Conservation (phyloP, 2,113 vertebrate species). For the Numida meleagris region DNA sequence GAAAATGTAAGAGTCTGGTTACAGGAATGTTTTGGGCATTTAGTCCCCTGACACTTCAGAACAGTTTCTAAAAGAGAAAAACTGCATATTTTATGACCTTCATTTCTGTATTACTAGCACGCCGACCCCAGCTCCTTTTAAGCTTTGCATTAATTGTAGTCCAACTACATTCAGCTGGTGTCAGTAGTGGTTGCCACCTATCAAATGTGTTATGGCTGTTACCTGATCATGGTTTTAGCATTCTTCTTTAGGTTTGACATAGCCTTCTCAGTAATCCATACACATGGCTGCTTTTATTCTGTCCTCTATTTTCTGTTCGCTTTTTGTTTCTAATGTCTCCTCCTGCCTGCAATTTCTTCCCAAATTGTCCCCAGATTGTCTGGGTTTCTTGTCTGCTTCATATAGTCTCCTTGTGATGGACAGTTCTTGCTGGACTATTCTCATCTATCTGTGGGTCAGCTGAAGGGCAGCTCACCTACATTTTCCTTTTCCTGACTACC, state of each 20-base stretch:
- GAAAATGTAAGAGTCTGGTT: not conserved
- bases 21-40: not conserved
- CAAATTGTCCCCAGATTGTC: not conserved
- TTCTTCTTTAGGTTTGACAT: conserved; percentile 18
- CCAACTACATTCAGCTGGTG: not conserved
- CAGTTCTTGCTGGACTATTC: not conserved
- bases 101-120: not conserved
- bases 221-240: not conserved
- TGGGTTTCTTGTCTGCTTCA: not conserved
- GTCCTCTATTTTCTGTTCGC: not conserved
- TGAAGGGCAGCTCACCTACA: not conserved
- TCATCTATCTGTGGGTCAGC: not conserved
- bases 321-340: not conserved
- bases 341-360: not conserved
- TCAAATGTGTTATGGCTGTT: not conserved
- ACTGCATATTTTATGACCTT: not conserved
- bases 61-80: not conserved
- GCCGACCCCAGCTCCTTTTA: not conserved
- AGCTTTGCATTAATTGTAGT: not conserved
- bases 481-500: not conserved
- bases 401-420: not conserved
- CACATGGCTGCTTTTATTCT: not conserved
- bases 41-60: accelerated
- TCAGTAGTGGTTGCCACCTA: not conserved
- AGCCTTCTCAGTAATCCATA: not conserved